Evolutionary conservation across 2,888 invertebrate species (phyloP).

Genomic region (Rhagonycha lutea): DNA sequence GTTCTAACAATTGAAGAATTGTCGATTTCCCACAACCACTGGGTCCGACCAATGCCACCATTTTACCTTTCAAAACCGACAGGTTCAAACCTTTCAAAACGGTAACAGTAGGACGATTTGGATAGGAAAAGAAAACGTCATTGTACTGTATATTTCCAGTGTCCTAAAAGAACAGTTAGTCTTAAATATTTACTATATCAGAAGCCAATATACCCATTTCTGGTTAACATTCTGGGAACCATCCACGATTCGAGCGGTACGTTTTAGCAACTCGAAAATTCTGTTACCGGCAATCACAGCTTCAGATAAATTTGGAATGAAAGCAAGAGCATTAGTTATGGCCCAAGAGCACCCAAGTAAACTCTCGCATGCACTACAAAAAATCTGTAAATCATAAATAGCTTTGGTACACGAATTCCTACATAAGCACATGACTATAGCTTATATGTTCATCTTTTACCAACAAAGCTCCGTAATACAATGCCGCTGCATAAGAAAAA

Average conservation of each 20-base stretch:
- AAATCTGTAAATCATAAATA: too few species aligned
- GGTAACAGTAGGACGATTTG: not conserved
- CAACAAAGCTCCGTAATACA: conserved; percentile 74
- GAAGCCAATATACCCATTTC: conserved; percentile 42
- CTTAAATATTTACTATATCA: not conserved
- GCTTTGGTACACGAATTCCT: too few species aligned
- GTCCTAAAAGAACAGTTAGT: not conserved
- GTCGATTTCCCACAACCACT: conserved; percentile 70
- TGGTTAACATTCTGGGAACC: conserved; percentile 39
- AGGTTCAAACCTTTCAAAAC: conserved; percentile 65
- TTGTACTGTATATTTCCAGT: not conserved
- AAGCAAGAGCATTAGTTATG: conserved; percentile 65
- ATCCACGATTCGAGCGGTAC: conserved; percentile 63
- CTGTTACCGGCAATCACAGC: conserved; percentile 73
- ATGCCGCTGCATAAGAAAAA: conserved; percentile 71
- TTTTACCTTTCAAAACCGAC: conserved; percentile 67
- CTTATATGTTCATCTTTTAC: conserved; percentile 62
- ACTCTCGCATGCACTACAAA: conserved; percentile 71
- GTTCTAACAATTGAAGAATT: conserved; percentile 77
- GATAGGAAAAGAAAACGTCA: not conserved
- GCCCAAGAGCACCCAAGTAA: conserved; percentile 71
- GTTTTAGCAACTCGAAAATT: conserved; percentile 66
- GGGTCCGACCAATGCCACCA: conserved; percentile 69
- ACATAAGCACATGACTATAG: conserved; percentile 51
- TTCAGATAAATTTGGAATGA: conserved; percentile 58